Evolutionary conservation across 2,797 vertebrate species (phyloP), one percentile per base, ranked within the genome.

Genomic region (Enteromius unitaeniatus): DNA sequence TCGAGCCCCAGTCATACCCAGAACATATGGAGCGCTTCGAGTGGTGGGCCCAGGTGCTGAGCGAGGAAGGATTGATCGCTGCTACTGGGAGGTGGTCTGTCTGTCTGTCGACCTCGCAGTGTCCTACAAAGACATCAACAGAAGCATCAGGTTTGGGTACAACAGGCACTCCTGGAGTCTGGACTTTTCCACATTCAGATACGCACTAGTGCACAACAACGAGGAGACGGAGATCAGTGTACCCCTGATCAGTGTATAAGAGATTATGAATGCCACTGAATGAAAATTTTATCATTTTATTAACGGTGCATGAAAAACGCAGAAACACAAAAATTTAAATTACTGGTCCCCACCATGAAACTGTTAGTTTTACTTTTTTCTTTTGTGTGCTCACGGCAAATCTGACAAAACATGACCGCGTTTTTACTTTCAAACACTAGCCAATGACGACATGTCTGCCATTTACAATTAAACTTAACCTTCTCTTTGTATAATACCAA

Each of bases 101-200:
- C n/a, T n/a, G n/a, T n/a, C n/a, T n/a, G 67, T 75, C 5, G 88
- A 89, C 62, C 55, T 91, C 2, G 89, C 88, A 0, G 85, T 92
- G 69, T 81, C 87, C 0, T 91, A 91, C 76, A 70, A 62, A 76
- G 88, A 82, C 64, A 84, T 91, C 5, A 26, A 53, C 77, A 84
- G 90, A 37, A 86, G 87, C 51, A n/a, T n/a, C n/a, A n/a, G 87
- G 1, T 89, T 90, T 28, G 91, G 90, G 14, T 88, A 86, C 76
- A 89, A 91, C n/a, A 80, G 85, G 23, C 79, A 88, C 68, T 90
- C 90, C 81, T 92, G 89, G 90, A 90, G 88, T 90, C 84, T 92
- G 55, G 88, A 90, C 70, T 85, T 88, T n/a, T 80, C 88, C 31
- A 14, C 1, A 13, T 62, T 65, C 51, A 21, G 19, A 7, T 78